These are phyloP conservation scores for Sthenelais limicola DNA, from an alignment of 2,888 invertebrate species.

Conservation along the genomic window DNA sequence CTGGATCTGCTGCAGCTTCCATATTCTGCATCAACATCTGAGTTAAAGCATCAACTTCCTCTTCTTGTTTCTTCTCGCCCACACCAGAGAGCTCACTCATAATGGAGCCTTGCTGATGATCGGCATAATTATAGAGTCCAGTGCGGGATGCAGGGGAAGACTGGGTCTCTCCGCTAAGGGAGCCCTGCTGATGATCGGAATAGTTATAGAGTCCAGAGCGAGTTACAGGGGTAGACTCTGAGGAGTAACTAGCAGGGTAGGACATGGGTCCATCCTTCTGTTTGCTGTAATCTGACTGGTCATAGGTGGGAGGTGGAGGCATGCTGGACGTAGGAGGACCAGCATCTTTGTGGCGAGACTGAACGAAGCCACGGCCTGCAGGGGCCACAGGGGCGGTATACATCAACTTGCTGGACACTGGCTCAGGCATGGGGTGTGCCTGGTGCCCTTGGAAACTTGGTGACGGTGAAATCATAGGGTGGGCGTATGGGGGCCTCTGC, in stretches of 20 bases:
- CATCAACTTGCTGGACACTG: slow-evolving; percentile 44
- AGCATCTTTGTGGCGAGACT: slow-evolving; percentile 25
- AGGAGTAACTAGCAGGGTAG: neutral
- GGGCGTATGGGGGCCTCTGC: neutral
- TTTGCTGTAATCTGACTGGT: neutral
- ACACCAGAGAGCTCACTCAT: neutral
- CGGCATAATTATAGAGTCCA: slow-evolving; percentile 17
- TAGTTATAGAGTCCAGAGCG: slow-evolving; percentile 22
- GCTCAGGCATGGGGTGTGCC: slow-evolving; percentile 23
- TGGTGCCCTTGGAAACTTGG: slow-evolving; percentile 14
- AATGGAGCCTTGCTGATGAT: slow-evolving; percentile 11
- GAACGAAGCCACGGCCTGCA: slow-evolving; percentile 37
- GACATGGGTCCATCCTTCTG: neutral
- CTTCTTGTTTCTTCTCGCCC: slow-evolving; percentile 77
- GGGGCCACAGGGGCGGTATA: slow-evolving; percentile 43
- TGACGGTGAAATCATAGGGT: neutral
- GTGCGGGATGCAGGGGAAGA: neutral
- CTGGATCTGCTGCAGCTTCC: slow-evolving; percentile 75
- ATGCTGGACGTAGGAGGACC: neutral
- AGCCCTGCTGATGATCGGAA: slow-evolving; percentile 1
- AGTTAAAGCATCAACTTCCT: slow-evolving; percentile 91
- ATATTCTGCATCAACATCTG: slow-evolving; percentile 91
- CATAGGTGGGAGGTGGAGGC: slow-evolving; percentile 13
- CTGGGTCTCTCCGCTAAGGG: neutral
- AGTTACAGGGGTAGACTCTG: neutral